Evolutionary conservation across 2,113 vertebrate genomes (phyloP).

Genomic region (Saccopteryx bilineata): DNA sequence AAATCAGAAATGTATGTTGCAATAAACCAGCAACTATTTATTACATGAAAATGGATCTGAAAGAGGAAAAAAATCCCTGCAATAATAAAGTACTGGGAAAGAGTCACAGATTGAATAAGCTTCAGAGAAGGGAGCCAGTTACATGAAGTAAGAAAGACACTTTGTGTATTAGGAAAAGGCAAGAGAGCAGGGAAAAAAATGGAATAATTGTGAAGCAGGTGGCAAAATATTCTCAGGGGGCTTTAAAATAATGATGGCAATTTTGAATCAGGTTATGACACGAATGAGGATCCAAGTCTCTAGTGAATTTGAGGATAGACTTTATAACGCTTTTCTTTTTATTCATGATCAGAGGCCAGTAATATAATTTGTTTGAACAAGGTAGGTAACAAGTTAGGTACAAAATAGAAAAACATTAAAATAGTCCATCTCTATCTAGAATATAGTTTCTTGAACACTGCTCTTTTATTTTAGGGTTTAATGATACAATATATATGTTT

Average conservation of each 20-base stretch:
- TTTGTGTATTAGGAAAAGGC: not conserved
- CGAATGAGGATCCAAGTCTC: not conserved
- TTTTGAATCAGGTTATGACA: not conserved
- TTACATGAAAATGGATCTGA: not conserved
- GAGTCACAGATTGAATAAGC: not conserved
- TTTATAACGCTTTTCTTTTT: not conserved
- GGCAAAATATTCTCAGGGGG: not conserved
- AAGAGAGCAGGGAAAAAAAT: not conserved
- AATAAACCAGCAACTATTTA: not conserved
- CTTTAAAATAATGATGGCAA: slow-evolving; percentile 5
- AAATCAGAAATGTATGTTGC: not conserved
- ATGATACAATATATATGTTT: not conserved
- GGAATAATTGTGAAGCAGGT: not conserved
- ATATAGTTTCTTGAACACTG: not conserved
- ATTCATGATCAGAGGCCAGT: not conserved
- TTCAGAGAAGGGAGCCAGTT: not conserved
- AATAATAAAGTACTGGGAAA: not conserved
- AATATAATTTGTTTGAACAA: not conserved
- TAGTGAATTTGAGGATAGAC: not conserved
- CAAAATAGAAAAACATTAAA: slow-evolving; percentile 21
- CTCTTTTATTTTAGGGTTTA: not conserved
- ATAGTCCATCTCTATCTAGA: not conserved
- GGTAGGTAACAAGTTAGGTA: not conserved
- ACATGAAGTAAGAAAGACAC: not conserved
- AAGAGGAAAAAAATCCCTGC: not conserved